phyloP scores from a whole-genome alignment of 2,888 invertebrate species.

The Petrolisthes cinctipes region DNA sequence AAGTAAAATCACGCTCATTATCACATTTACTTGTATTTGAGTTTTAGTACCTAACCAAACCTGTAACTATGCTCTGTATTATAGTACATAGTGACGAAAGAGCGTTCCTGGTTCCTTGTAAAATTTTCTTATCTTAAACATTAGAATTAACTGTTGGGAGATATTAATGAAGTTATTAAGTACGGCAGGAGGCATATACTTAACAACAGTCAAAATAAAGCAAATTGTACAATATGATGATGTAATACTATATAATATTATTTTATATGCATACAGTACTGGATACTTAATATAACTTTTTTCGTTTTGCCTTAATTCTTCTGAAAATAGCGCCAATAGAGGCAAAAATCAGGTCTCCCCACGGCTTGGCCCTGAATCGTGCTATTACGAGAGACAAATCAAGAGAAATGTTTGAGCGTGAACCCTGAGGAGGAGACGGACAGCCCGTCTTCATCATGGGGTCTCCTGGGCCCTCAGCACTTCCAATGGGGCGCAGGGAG shows the following conservation, averaged over 20 bases:
- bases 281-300: background rate
- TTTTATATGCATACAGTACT: conserved; percentile 2
- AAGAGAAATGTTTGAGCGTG: conserved; percentile 49
- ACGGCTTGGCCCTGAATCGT: conserved; percentile 35
- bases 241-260: background rate
- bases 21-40: no score
- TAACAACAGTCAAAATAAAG: no score
- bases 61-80: no score
- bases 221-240: no score
- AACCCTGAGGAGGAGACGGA: conserved; percentile 39
- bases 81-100: no score
- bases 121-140: no score
- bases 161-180: no score
- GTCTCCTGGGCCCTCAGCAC: background rate
- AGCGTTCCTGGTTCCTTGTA: no score
- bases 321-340: conserved; percentile 14
- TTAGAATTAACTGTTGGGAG: no score
- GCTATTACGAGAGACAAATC: conserved; percentile 48
- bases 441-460: conserved; percentile 39
- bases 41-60: no score
- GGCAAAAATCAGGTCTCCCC: conserved; percentile 32
- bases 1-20: no score
- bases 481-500: background rate
- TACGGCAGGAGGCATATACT: no score
- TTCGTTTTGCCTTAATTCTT: background rate